Evolutionary conservation across 1,140 invertebrate genomes (phyloP).

Genomic region (Yoshiicerus persimilis): DNA sequence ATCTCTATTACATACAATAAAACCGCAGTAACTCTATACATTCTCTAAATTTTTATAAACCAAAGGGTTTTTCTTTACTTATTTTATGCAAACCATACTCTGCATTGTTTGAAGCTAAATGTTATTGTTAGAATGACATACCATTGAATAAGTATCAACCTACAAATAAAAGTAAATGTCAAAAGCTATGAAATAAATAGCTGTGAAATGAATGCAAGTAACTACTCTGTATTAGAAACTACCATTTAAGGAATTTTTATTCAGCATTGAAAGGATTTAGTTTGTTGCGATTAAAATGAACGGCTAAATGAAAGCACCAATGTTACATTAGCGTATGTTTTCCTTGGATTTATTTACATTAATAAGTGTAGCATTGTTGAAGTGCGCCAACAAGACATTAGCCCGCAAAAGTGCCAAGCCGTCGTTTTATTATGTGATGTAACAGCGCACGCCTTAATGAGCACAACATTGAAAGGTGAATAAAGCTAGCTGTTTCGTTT

Average conservation of each 20-base stretch:
- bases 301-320: background rate
- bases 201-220: background rate
- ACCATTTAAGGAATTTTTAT: background rate
- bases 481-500: background rate
- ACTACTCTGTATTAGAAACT: background rate
- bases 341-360: background rate
- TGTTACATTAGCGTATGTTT: background rate
- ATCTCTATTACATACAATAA: too few species aligned
- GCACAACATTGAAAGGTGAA: background rate
- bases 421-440: background rate
- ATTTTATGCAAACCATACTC: too few species aligned
- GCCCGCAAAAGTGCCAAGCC: background rate
- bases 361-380: background rate
- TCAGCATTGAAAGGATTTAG: background rate
- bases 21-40: background rate
- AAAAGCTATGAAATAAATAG: background rate
- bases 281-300: too few species aligned
- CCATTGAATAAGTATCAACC: background rate
- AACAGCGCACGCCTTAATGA: background rate
- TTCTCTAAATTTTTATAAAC: background rate
- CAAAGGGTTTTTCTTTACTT: too few species aligned
- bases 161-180: background rate
- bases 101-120: too few species aligned
- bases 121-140: background rate
- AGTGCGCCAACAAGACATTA: background rate